These are phyloP conservation scores for Todiramphus saurophagus DNA, from an alignment of 2,113 vertebrate genomes.

Conservation along the genomic window DNA sequence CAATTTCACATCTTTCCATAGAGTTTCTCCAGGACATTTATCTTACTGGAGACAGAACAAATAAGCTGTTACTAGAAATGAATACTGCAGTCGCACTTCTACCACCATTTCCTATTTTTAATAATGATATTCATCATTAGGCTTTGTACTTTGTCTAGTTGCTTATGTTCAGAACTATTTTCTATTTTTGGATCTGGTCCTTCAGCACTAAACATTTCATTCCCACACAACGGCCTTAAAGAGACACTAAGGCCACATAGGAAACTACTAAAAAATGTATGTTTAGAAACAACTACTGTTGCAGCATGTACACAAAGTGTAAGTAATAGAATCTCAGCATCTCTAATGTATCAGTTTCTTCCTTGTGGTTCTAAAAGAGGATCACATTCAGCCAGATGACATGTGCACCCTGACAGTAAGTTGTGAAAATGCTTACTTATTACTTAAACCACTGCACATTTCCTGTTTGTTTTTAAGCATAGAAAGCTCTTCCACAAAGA, in stretches of 20 bases:
- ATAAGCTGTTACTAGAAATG: not conserved
- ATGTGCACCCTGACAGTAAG: not conserved
- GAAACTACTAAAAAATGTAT: not conserved
- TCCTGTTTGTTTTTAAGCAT: not conserved
- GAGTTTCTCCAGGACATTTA: not conserved
- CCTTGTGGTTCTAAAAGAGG: not conserved
- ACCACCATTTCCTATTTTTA: conserved; percentile 35
- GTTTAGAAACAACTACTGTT: not conserved
- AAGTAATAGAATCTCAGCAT: not conserved
- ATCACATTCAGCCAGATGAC: not conserved
- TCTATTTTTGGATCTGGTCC: conserved; percentile 59
- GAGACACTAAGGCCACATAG: not conserved
- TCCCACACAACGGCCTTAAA: conserved; percentile 58
- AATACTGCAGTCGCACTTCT: not conserved
- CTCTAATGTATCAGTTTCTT: not conserved
- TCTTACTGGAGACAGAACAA: not conserved
- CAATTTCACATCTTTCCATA: not conserved
- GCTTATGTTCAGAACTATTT: conserved; percentile 34
- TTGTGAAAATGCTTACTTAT: not conserved
- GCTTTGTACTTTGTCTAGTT: conserved; percentile 23
- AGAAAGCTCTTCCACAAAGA: not conserved
- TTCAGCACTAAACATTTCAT: conserved; percentile 44
- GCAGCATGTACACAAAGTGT: not conserved
- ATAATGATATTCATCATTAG: conserved; percentile 10
- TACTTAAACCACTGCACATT: not conserved